Percentiles rank a stretch among this genome's conserved stretches.
phyloP scores from a whole-genome alignment of 2,797 vertebrate genomes.

The Allobates femoralis region DNA sequence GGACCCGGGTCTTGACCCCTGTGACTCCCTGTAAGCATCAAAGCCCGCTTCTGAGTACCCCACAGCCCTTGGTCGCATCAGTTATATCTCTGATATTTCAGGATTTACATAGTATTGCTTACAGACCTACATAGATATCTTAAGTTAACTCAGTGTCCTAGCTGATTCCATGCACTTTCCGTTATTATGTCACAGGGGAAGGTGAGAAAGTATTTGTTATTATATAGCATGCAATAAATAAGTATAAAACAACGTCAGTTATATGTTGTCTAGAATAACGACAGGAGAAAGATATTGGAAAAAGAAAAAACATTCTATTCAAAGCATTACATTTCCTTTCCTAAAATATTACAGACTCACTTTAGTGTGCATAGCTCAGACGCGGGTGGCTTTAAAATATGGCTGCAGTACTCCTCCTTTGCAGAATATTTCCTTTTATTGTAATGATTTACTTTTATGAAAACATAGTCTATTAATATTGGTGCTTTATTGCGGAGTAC shows the following conservation, averaged over 20 bases:
- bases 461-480: slow-evolving; percentile 49
- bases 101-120: too few species aligned
- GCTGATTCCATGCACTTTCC: too few species aligned
- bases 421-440: slow-evolving; percentile 36
- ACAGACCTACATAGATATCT: too few species aligned
- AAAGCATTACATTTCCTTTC: not conserved
- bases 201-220: not conserved
- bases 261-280: too few species aligned
- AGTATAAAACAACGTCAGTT: not conserved
- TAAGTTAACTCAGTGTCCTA: too few species aligned
- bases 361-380: not conserved
- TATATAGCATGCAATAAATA: not conserved
- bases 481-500: slow-evolving; percentile 25
- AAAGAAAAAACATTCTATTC: not conserved
- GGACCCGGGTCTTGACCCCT: too few species aligned
- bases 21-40: too few species aligned
- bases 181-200: too few species aligned
- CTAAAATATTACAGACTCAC: not conserved
- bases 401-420: not conserved
- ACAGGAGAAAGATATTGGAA: not conserved
- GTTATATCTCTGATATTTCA: too few species aligned
- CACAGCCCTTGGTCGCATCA: too few species aligned
- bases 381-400: not conserved
- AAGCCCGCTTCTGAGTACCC: too few species aligned
- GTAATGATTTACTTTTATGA: slow-evolving; percentile 51